Percentiles rank a stretch among this genome's conserved stretches.
These are phyloP conservation scores for Nomada ferruginata DNA, from an alignment of 2,888 invertebrate genomes.

Conservation along the genomic window DNA sequence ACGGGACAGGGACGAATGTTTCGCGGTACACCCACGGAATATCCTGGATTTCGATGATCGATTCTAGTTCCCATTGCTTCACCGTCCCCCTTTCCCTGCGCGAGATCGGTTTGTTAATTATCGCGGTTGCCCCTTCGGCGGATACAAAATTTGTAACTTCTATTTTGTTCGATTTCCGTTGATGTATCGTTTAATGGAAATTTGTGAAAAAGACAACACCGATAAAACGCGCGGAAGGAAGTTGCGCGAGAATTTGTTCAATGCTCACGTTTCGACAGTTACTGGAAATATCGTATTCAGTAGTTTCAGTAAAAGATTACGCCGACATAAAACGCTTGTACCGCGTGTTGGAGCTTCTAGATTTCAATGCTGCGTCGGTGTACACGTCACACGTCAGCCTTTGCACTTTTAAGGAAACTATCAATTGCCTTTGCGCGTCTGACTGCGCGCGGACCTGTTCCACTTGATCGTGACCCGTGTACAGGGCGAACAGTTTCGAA, in stretches of 20 bases:
- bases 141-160: neutral
- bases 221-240: neutral
- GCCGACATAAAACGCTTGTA: neutral
- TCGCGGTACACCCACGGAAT: neutral
- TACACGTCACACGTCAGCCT: too few species aligned
- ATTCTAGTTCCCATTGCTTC: neutral
- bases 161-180: neutral
- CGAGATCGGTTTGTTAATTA: conserved; percentile 48
- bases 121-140: neutral
- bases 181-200: neutral
- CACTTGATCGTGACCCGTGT: neutral
- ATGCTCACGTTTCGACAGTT: neutral
- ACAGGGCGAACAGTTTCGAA: conserved; percentile 9
- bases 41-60: conserved; percentile 8
- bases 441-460: conserved; percentile 2
- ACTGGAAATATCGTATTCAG: conserved; percentile 9
- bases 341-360: neutral
- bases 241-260: neutral
- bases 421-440: neutral
- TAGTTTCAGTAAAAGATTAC: conserved; percentile 12
- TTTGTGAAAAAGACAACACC: neutral
- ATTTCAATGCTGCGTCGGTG: neutral
- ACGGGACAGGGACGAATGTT: conserved; percentile 7
- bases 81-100: neutral
- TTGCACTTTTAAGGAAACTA: neutral